Conservation (phyloP, 1,140 invertebrate genomes). For the Solenopsis invicta region DNA sequence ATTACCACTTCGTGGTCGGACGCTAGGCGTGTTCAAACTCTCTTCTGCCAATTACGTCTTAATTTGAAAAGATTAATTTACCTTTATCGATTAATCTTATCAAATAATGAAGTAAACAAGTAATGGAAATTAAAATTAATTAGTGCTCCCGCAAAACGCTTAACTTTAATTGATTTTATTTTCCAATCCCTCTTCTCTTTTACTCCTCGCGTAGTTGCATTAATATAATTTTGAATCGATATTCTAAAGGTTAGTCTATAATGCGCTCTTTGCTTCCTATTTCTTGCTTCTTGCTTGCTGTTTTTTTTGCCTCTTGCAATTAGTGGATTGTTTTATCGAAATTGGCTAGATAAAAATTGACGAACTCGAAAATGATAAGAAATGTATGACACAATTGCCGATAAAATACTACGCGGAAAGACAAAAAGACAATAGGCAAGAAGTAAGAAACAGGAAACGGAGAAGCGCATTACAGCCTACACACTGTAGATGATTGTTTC, state of each 20-base stretch:
- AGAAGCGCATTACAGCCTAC: too few species aligned
- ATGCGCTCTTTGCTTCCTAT: too few species aligned
- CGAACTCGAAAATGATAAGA: too few species aligned
- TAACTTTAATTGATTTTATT: neutral
- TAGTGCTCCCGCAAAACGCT: neutral
- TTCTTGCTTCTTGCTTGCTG: too few species aligned
- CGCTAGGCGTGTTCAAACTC: neutral
- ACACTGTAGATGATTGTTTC: neutral
- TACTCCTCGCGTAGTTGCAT: neutral
- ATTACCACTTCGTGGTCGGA: neutral
- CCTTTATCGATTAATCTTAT: neutral
- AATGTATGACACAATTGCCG: too few species aligned
- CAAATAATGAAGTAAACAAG: neutral
- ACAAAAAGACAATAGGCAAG: too few species aligned
- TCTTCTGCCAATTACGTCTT: neutral
- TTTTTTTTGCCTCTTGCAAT: too few species aligned
- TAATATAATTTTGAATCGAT: constrained; percentile 7
- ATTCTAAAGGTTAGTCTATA: neutral
- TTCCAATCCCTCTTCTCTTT: neutral
- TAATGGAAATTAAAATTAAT: neutral
- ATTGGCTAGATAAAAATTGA: too few species aligned
- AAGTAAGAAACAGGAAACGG: too few species aligned
- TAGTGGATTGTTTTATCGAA: too few species aligned
- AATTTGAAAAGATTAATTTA: constrained; percentile 14
- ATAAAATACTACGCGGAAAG: too few species aligned